Conservation (phyloP, 2,888 invertebrate genomes). For the Thysanoteuthis rhombus region DNA sequence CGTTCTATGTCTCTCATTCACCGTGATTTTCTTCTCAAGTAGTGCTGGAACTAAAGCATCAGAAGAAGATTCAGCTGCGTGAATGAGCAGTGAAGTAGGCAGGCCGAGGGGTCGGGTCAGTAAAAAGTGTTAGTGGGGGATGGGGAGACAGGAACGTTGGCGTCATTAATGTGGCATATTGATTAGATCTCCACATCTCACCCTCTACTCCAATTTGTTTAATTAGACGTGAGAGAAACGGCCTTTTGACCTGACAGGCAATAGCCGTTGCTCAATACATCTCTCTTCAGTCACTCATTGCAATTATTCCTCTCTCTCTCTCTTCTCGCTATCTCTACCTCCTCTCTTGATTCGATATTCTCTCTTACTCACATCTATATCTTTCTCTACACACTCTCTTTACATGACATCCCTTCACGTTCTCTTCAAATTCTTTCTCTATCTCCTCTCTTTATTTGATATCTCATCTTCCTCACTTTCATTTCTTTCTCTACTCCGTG, state of each 20-base stretch:
- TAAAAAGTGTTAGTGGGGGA: not conserved
- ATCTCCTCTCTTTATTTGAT: no score
- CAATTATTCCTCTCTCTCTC: not conserved
- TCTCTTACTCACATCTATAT: not conserved
- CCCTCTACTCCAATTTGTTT: slow-evolving; percentile 12
- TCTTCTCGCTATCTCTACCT: not conserved
- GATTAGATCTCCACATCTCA: not conserved
- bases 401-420: not conserved
- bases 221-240: slow-evolving; percentile 12
- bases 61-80: not conserved
- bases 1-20: not conserved
- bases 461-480: no score
- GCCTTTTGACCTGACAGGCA: not conserved
- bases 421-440: not conserved
- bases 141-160: not conserved
- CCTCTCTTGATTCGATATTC: not conserved
- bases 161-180: slow-evolving; percentile 12
- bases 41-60: not conserved
- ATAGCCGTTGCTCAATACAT: not conserved
- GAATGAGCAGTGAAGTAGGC: not conserved
- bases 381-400: not conserved
- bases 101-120: not conserved
- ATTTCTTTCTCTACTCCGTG: no score
- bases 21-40: not conserved
- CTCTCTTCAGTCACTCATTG: not conserved